Evolutionary conservation across 1,140 invertebrate species (phyloP).

Genomic region (Phortica variegata): DNA sequence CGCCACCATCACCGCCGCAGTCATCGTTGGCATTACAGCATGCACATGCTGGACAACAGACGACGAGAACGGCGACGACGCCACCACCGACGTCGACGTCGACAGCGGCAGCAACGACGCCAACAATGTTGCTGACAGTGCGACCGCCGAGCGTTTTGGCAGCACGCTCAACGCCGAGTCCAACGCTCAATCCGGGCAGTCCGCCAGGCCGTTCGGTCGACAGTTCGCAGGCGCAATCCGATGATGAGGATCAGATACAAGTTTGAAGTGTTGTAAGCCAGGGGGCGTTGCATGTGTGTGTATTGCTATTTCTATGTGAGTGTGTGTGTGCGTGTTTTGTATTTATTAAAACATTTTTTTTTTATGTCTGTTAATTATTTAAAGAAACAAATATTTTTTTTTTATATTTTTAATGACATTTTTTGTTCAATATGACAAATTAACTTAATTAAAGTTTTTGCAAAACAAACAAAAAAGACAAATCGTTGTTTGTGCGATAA

Average conservation of each 20-base stretch:
- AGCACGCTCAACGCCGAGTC: conserved; percentile 52
- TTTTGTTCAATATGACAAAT: too few relatives aligned
- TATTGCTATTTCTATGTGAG: too few relatives aligned
- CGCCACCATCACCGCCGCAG: not conserved
- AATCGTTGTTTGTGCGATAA: too few relatives aligned
- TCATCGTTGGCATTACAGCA: not conserved
- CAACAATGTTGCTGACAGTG: conserved; percentile 6
- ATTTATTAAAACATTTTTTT: too few relatives aligned
- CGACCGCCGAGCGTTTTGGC: not conserved
- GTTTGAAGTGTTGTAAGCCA: conserved; percentile 27
- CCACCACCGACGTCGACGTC: conserved; percentile 7
- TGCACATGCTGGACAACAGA: conserved; percentile 2
- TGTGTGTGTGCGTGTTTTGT: too few relatives aligned
- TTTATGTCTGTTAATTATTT: too few relatives aligned
- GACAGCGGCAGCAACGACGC: conserved; percentile 22
- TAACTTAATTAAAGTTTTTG: too few relatives aligned
- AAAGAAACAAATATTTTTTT: too few relatives aligned
- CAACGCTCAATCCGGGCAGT: conserved; percentile 53
- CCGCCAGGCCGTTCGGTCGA: conserved; percentile 52
- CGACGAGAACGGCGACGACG: not conserved
- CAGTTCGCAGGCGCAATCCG: conserved; percentile 47
- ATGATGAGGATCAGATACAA: conserved; percentile 55
- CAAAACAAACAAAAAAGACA: too few relatives aligned
- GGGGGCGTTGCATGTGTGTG: too few relatives aligned
- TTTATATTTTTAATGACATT: too few relatives aligned